These are phyloP conservation scores for Elephas maximus DNA, from an alignment of 2,113 vertebrate genomes.

Conservation along the genomic window DNA sequence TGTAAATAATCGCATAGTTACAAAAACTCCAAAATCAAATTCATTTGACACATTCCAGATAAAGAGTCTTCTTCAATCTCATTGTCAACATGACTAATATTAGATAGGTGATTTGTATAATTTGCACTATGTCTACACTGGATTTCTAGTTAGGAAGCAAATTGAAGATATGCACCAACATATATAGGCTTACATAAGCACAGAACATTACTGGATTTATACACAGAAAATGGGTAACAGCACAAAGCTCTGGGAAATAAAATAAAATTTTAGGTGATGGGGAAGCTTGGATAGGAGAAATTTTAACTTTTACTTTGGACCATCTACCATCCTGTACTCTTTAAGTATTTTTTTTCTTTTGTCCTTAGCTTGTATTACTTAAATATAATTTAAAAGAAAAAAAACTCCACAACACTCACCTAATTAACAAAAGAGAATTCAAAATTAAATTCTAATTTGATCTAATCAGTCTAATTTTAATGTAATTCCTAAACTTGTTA, in stretches of 20 bases:
- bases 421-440: constrained; percentile 53
- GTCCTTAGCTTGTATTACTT: background rate
- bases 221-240: background rate
- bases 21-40: constrained; percentile 15
- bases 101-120: background rate
- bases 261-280: constrained; percentile 47
- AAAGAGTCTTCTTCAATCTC: background rate
- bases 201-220: background rate
- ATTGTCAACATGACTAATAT: background rate
- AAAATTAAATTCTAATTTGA: constrained; percentile 64
- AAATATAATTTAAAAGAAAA: constrained; percentile 41
- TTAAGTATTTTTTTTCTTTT: background rate
- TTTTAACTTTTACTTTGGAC: constrained; percentile 35
- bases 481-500: constrained; percentile 16
- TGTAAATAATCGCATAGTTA: background rate
- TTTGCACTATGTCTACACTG: background rate
- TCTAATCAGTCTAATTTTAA: constrained; percentile 51
- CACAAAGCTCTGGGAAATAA: background rate
- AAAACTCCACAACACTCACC: background rate
- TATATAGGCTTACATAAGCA: background rate
- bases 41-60: background rate
- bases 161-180: background rate
- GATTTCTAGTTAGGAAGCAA: background rate
- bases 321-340: background rate
- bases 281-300: background rate